Conservation (phyloP, 2,888 invertebrate species). For the Gasteruption jaculator region DNA sequence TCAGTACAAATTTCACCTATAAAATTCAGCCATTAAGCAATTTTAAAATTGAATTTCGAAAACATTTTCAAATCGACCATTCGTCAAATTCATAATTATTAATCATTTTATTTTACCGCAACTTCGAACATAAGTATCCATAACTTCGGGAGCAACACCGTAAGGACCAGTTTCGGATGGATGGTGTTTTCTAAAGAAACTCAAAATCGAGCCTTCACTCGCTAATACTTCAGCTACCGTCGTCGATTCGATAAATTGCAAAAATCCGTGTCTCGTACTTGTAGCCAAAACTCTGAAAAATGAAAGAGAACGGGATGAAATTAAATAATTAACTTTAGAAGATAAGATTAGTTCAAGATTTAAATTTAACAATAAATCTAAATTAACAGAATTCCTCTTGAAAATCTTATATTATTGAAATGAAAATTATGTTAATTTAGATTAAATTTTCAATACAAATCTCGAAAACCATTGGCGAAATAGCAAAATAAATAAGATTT, state of each 20-base stretch:
- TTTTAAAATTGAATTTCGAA: slow-evolving; percentile 4
- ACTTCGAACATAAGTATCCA: slow-evolving; percentile 95
- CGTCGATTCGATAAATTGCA: slow-evolving; percentile 91
- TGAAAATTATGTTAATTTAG: not conserved
- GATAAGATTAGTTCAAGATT: not conserved
- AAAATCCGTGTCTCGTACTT: slow-evolving; percentile 91
- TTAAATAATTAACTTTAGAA: not conserved
- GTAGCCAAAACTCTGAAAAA: slow-evolving; percentile 79
- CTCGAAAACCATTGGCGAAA: not conserved
- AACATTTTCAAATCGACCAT: not conserved
- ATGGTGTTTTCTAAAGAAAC: slow-evolving; percentile 87
- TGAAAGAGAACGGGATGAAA: not conserved
- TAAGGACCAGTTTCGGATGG: slow-evolving; percentile 84
- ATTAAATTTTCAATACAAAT: too few relatives aligned
- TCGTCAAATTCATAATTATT: not conserved
- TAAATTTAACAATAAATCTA: slow-evolving; percentile 6
- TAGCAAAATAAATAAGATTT: not conserved
- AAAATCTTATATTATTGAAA: slow-evolving; percentile 1
- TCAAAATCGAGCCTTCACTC: slow-evolving; percentile 84
- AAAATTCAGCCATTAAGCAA: not conserved
- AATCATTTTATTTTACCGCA: slow-evolving; percentile 60
- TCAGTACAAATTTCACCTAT: not conserved
- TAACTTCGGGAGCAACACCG: slow-evolving; percentile 88
- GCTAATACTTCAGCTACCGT: slow-evolving; percentile 89
- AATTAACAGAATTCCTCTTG: too few relatives aligned